These are phyloP conservation scores for Bryconaethiops microstoma DNA, from an alignment of 2,797 vertebrate species.

Conservation along the genomic window DNA sequence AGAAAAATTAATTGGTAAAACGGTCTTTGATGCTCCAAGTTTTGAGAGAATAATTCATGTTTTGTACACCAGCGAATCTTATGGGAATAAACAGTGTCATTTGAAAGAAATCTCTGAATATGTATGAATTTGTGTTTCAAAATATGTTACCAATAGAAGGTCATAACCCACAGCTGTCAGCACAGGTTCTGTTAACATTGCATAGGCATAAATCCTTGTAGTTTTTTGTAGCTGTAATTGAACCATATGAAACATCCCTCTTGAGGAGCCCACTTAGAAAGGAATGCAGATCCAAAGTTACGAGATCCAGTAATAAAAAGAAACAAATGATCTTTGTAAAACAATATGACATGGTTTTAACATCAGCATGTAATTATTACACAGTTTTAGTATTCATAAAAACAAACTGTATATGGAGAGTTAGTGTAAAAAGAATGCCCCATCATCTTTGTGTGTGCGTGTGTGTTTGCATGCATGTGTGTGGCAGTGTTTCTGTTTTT, in stretches of 20 bases:
- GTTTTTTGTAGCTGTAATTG: not conserved
- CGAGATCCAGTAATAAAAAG: not conserved
- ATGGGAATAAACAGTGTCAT: constrained; percentile 45
- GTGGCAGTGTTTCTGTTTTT: constrained; percentile 21
- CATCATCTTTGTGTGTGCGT: constrained; percentile 1
- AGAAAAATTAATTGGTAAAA: constrained; percentile 58
- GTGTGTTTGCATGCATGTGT: constrained; percentile 7
- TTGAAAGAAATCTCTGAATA: constrained; percentile 33
- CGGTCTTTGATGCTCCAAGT: constrained; percentile 67
- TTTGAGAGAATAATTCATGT: constrained; percentile 63
- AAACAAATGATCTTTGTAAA: not conserved
- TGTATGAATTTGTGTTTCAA: constrained; percentile 29
- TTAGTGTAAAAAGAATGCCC: not conserved
- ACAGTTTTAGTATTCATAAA: not conserved
- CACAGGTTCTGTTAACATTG: not conserved
- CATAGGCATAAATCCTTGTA: not conserved
- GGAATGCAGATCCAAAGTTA: not conserved
- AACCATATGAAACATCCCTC: not conserved
- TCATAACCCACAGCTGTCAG: constrained; percentile 22
- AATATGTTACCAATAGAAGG: constrained; percentile 27
- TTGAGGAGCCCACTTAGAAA: no score
- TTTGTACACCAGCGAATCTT: constrained; percentile 53
- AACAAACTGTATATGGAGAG: not conserved
- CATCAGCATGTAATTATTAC: not conserved
- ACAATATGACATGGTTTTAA: not conserved